Conservation (phyloP, 2,888 invertebrate species). For the Iphiclides podalirius region DNA sequence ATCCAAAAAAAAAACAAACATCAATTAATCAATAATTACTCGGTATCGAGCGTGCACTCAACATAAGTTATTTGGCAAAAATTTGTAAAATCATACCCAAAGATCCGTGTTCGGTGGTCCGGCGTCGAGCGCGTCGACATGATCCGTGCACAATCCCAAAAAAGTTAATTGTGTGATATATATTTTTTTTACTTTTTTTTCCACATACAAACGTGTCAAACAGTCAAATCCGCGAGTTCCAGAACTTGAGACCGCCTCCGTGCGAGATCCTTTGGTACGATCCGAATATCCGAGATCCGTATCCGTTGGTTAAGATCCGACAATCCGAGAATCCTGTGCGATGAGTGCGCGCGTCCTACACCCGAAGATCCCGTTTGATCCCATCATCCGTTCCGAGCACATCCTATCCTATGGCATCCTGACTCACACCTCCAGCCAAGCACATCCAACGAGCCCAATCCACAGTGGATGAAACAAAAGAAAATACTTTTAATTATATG, state of each 20-base stretch:
- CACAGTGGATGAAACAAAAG: slow-evolving; percentile 80
- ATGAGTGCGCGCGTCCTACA: slow-evolving; percentile 34
- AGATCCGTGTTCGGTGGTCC: slow-evolving; percentile 57
- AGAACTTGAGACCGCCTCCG: slow-evolving; percentile 25
- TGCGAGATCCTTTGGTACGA: slow-evolving; percentile 41
- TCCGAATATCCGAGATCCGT: slow-evolving; percentile 44
- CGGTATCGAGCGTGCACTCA: slow-evolving; percentile 71
- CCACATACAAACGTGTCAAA: too few relatives aligned
- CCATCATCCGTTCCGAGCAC: slow-evolving; percentile 21
- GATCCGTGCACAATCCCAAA: slow-evolving; percentile 24
- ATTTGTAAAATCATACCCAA: slow-evolving; percentile 73
- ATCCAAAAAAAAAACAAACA: slow-evolving; percentile 44
- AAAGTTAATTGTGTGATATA: slow-evolving; percentile 16
- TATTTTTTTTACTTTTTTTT: neutral
- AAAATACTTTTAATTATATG: slow-evolving; percentile 69
- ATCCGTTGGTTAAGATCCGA: slow-evolving; percentile 47
- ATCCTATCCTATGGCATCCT: slow-evolving; percentile 41
- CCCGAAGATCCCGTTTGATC: slow-evolving; percentile 22
- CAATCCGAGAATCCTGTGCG: slow-evolving; percentile 42
- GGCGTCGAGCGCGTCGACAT: slow-evolving; percentile 26
- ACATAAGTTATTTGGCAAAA: slow-evolving; percentile 65
- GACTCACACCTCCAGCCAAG: slow-evolving; percentile 66
- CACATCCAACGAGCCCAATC: slow-evolving; percentile 71
- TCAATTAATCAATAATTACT: slow-evolving; percentile 37
- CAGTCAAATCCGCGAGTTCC: slow-evolving; percentile 16